Conservation (phyloP, 2,113 vertebrate genomes). For the Scalopus aquaticus region DNA sequence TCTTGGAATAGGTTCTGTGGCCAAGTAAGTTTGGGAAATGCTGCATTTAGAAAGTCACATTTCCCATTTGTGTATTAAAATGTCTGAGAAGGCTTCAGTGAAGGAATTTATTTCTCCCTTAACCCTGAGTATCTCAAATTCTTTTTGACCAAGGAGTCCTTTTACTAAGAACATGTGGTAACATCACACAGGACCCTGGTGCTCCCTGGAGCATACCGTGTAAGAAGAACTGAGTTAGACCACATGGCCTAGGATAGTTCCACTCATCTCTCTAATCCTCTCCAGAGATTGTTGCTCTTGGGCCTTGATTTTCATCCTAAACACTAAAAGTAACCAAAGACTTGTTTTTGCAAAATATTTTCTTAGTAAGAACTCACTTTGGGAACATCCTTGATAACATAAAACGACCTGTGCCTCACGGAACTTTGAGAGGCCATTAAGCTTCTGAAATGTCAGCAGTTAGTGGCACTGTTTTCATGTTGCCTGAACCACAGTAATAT, state of each 20-base stretch:
- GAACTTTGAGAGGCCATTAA: constrained; percentile 55
- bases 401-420: constrained; percentile 8
- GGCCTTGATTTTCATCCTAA: constrained; percentile 35
- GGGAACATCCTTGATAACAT: constrained; percentile 25
- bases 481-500: constrained; percentile 54
- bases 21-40: constrained; percentile 18
- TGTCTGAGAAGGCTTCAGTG: constrained; percentile 29
- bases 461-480: constrained; percentile 36
- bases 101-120: constrained; percentile 52
- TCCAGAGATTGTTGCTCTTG: constrained; percentile 38
- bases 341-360: constrained; percentile 45
- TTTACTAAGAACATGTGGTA: constrained; percentile 47
- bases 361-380: constrained; percentile 24
- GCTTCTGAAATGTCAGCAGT: constrained; percentile 54
- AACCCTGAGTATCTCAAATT: constrained; percentile 33
- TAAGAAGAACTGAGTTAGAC: neutral
- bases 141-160: neutral
- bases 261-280: neutral
- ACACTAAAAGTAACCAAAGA: constrained; percentile 21
- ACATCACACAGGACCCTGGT: neutral
- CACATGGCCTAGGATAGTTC: neutral
- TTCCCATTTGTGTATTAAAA: constrained; percentile 30
- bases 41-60: constrained; percentile 1
- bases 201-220: neutral
- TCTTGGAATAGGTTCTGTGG: constrained; percentile 6